Base-by-base conservation (phyloP, 2,113 vertebrate genomes). In the Martes martes region DNA sequence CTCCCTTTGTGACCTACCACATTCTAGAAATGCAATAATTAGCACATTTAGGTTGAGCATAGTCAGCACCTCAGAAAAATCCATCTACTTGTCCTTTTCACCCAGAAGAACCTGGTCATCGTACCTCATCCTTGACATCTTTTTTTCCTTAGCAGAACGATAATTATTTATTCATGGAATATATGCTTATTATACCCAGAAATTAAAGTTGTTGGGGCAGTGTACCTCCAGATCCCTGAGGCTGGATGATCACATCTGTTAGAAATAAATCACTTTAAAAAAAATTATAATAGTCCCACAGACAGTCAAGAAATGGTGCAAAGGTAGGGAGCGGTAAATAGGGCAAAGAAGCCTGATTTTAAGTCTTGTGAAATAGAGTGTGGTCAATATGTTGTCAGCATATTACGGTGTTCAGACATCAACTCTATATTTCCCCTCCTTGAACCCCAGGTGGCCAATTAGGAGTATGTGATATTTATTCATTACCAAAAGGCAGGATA, bases 91-190 rank as follows among this genome's bases (percentile, higher is more conserved):
- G 82, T 96, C 95, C 86, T 82, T 87, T 74, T 74, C 65, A 26
- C 52, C 33, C 73, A 31, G 67, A 61, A 65, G 10, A 69, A 80
- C 57, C 74, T 94, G 89, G 82, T 61, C 92, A 47, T 73, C 7
- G 0, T 36, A 57, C 63, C 33, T 24, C 87, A 69, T n/a, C 63
- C 76, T 78, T 74, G 83, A 57, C 94, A 76, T 92, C 85, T 76
- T 94, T 69, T 69, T 36, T 85, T 93, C 71, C 39, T 82, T 94
- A 94, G 81, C 59, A 45, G 86, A 94, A 33, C 1, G 7, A 95
- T 96, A 88, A 97, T 98, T 97, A 96, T 97, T 95, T 97, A 95
- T 96, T 97, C 96, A 92, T 88, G 92, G 36, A 93, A 61, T 96
- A 81, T 90, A 87, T 92, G 82, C 92, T 93, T 91, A 89, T 97